Evolutionary conservation across 2,113 vertebrate species (phyloP).

Genomic region (Sclerurus mexicanus): DNA sequence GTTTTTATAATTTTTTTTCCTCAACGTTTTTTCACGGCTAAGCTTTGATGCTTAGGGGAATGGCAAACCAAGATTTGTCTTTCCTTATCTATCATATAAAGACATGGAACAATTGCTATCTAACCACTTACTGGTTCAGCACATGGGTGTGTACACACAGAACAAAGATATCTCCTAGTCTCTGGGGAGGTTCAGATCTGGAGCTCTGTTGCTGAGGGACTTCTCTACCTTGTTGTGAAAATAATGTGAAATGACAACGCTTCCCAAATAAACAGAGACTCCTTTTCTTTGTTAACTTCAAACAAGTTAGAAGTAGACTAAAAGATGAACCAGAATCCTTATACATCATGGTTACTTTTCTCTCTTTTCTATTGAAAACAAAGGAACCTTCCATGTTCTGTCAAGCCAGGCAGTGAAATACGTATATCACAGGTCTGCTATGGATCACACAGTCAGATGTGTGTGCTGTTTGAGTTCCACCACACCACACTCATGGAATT

Average conservation of each 20-base stretch:
- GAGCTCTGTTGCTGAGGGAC: background rate
- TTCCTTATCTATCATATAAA: background rate
- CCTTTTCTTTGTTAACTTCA: background rate
- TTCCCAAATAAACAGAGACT: background rate
- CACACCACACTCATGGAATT: background rate
- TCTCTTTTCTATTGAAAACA: background rate
- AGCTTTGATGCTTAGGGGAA: background rate
- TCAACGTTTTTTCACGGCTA: background rate
- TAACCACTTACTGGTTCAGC: background rate
- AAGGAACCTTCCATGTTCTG: background rate
- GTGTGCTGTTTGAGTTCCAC: background rate
- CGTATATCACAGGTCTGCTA: background rate
- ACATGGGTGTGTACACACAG: background rate
- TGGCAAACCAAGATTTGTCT: background rate
- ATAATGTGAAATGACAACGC: background rate
- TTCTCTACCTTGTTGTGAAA: background rate
- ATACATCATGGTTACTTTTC: background rate
- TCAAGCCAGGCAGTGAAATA: background rate
- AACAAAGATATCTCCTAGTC: background rate
- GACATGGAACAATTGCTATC: background rate
- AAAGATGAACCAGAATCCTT: background rate
- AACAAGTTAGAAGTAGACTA: background rate
- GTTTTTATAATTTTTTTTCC: background rate
- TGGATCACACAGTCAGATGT: fast-evolving
- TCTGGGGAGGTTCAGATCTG: background rate